A percentile compares a stretch with the other conserved stretches of the same genome.
Evolutionary conservation across 2,888 invertebrate genomes (phyloP).

Genomic region (Erebia epiphron): DNA sequence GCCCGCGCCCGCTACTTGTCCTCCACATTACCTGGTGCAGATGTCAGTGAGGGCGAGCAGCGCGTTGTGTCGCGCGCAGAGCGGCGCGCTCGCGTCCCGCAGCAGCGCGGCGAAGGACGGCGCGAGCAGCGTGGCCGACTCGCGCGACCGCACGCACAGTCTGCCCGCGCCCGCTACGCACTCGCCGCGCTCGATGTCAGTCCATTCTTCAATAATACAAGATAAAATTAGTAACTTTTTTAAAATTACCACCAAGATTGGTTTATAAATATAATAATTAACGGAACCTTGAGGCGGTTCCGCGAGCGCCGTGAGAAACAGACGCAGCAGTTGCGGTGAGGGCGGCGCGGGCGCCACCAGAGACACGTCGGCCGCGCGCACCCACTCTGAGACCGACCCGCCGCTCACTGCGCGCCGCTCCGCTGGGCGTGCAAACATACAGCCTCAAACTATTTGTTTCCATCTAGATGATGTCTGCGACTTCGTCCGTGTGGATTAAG

Average conservation of each 20-base stretch:
- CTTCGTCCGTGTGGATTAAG: too few relatives aligned
- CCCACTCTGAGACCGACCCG: constrained; percentile 57
- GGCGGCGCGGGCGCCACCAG: constrained; percentile 66
- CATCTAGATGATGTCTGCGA: too few relatives aligned
- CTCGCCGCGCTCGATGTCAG: constrained; percentile 52
- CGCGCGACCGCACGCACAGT: constrained; percentile 85
- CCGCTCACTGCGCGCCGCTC: constrained; percentile 55
- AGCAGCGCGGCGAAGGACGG: constrained; percentile 85
- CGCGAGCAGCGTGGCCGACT: constrained; percentile 83
- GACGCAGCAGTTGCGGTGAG: constrained; percentile 52
- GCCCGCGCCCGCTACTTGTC: constrained; percentile 41
- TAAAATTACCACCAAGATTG: too few relatives aligned
- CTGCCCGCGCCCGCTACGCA: constrained; percentile 73
- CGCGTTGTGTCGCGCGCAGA: constrained; percentile 85
- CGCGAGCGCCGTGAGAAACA: constrained; percentile 54
- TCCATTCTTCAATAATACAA: constrained; percentile 49
- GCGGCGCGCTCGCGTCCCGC: constrained; percentile 67
- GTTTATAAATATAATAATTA: background rate
- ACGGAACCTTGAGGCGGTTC: constrained; percentile 40
- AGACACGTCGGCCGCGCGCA: constrained; percentile 72
- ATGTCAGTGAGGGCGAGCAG: constrained; percentile 86
- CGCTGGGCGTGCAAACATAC: constrained; percentile 43
- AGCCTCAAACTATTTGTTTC: too few relatives aligned
- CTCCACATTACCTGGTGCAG: constrained; percentile 61
- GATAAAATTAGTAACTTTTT: too few relatives aligned